phyloP scores from a whole-genome alignment of 2,888 invertebrate genomes.

The Busseola fusca region DNA sequence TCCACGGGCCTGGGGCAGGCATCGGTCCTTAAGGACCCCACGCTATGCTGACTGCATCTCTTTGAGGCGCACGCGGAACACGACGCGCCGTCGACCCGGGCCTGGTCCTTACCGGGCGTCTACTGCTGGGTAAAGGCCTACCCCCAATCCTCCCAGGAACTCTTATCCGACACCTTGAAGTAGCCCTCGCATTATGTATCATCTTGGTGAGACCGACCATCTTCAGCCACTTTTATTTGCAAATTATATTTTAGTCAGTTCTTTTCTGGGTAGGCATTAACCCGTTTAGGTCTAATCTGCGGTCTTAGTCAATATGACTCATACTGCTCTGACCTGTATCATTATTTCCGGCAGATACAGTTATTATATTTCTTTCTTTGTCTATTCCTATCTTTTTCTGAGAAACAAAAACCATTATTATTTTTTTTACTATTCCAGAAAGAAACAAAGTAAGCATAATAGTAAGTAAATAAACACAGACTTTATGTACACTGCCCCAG shows the following conservation, averaged over 20 bases:
- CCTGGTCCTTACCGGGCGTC: too few relatives aligned
- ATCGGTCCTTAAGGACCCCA: too few relatives aligned
- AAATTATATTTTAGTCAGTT: conserved; percentile 2
- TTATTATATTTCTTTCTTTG: neutral
- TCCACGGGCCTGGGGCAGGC: too few relatives aligned
- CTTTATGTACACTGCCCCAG: too few relatives aligned
- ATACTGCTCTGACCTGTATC: neutral
- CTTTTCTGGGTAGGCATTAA: neutral
- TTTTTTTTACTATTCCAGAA: neutral
- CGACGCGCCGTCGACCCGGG: too few relatives aligned
- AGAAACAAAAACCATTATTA: neutral
- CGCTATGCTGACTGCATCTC: too few relatives aligned
- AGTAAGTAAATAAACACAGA: conserved; percentile 28
- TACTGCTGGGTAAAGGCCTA: neutral
- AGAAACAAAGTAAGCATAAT: conserved; percentile 22
- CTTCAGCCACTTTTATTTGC: neutral
- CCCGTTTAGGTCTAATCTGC: neutral
- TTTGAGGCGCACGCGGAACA: too few relatives aligned
- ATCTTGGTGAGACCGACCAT: neutral
- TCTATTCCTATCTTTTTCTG: too few relatives aligned
- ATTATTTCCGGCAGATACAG: conserved; percentile 2
- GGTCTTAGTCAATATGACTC: conserved; percentile 24
- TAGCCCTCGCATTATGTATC: neutral
- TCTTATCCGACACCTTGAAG: neutral
- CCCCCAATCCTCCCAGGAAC: neutral